A percentile compares a stretch with the other conserved stretches of the same genome.
phyloP scores from a whole-genome alignment of 2,888 invertebrate species.

The Troilus luridus region DNA sequence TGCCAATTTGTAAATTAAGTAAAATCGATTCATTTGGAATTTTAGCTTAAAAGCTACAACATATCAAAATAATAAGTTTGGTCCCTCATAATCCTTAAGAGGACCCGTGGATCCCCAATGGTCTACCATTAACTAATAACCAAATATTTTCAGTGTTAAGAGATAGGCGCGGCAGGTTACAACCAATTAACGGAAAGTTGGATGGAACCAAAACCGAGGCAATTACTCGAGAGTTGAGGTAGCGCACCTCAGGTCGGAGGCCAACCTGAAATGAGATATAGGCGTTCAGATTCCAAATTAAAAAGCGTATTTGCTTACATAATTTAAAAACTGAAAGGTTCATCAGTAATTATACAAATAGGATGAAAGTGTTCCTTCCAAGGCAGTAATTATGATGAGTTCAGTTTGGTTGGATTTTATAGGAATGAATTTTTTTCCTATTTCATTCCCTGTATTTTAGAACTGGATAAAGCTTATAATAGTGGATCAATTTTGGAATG shows the following conservation, averaged over 20 bases:
- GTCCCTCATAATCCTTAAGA: too few relatives aligned
- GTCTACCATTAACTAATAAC: neutral
- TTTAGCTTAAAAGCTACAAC: too few relatives aligned
- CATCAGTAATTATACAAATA: neutral
- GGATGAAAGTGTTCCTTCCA: neutral
- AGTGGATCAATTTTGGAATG: too few relatives aligned
- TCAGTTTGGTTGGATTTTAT: too few relatives aligned
- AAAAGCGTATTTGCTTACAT: slow-evolving; percentile 11
- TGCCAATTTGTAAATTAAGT: neutral
- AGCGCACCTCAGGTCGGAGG: neutral
- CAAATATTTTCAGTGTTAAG: neutral
- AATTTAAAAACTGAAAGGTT: slow-evolving; percentile 1
- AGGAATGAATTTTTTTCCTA: too few relatives aligned
- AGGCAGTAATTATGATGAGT: neutral
- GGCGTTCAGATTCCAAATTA: neutral
- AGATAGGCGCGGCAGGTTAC: neutral
- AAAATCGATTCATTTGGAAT: neutral
- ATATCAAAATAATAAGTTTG: too few relatives aligned
- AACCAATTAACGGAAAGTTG: neutral
- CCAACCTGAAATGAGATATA: neutral
- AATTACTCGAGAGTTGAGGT: neutral
- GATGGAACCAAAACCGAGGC: neutral
- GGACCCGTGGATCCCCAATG: too few relatives aligned
- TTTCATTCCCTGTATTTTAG: too few relatives aligned
- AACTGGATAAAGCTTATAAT: too few relatives aligned